A percentile compares a stretch with the other conserved stretches of the same genome.
These are phyloP conservation scores for Platycnemis pennipes DNA, from an alignment of 2,888 invertebrate species.

Conservation along the genomic window DNA sequence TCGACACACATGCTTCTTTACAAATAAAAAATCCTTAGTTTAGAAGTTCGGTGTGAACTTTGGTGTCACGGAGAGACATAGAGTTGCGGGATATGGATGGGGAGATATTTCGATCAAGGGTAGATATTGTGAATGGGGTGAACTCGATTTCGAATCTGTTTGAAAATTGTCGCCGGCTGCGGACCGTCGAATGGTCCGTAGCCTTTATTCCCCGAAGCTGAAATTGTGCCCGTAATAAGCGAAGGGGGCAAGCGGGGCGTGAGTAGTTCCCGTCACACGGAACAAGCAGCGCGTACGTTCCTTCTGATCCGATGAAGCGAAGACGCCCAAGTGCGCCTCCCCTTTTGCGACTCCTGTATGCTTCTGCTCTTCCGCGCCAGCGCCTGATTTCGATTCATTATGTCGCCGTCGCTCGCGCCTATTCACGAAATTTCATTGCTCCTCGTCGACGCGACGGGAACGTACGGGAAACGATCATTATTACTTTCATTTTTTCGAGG, in stretches of 20 bases:
- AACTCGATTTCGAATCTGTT: not conserved
- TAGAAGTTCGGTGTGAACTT: no score
- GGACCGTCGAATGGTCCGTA: not conserved
- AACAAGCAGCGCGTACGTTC: not conserved
- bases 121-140: not conserved
- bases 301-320: not conserved
- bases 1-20: no score
- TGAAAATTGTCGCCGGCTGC: not conserved
- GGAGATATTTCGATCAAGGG: not conserved
- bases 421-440: not conserved
- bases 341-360: not conserved
- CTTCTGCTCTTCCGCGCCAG: not conserved
- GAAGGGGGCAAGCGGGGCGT: not conserved
- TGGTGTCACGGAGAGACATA: no score
- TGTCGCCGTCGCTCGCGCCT: not conserved
- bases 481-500: not conserved
- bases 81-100: no score
- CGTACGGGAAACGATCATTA: not conserved
- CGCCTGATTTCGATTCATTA: slow-evolving; percentile 4
- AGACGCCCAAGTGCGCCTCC: not conserved
- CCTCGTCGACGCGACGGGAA: not conserved
- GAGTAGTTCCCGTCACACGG: not conserved
- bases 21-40: no score
- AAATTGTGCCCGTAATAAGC: not conserved
- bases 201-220: not conserved